Evolutionary conservation across 2,888 invertebrate genomes (phyloP), one percentile per base, ranked within the genome.

Genomic region (Rhaphigaster nebulosa): DNA sequence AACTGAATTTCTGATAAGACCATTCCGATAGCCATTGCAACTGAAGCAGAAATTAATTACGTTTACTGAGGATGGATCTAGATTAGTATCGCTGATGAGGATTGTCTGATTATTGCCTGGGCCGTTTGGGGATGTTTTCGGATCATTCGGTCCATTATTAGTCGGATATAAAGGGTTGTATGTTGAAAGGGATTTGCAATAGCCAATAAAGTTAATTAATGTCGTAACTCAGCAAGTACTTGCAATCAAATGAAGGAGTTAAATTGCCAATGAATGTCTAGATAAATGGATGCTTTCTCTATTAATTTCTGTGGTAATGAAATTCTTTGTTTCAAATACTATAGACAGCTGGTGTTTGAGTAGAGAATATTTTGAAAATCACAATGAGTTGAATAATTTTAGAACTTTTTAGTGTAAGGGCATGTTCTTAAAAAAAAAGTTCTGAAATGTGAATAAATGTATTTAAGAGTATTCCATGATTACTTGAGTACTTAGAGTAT

Each of bases 11-110:
- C 60, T 38, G 70, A 76, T 76, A 76, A 76, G 70, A 76, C 20
- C 23, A 23, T 6, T 38, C 70, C 70, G 8, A 38, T 76, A 38
- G 70, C 70, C 65, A 38, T 38, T 38, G 20, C 70, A 76, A 76
- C 23, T 8, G 70, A 38, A 76, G 65, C 38, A 76, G 70, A 76
- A 76, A 76, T 76, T 76, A 76, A 76, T 76, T 76, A 76, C 38
- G 70, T 76, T 76, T 76, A 38, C 70, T 76, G 38, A 76, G 34
- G 70, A 76, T 76, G 70, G 70, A 76, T 38, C 70, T 38, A 76
- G 70, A 76, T 76, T 76, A 76, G 70, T 76, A 34, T 76, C 70
- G 38, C 38, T 76, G 34, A 34, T 76, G 70, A 76, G 70, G 34
- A 76, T 76, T 76, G 70, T 76, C 18, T 23, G 38, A 76, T 76